Evolutionary conservation across 2,797 vertebrate species (phyloP).

Genomic region (Phalloptychus januarius): DNA sequence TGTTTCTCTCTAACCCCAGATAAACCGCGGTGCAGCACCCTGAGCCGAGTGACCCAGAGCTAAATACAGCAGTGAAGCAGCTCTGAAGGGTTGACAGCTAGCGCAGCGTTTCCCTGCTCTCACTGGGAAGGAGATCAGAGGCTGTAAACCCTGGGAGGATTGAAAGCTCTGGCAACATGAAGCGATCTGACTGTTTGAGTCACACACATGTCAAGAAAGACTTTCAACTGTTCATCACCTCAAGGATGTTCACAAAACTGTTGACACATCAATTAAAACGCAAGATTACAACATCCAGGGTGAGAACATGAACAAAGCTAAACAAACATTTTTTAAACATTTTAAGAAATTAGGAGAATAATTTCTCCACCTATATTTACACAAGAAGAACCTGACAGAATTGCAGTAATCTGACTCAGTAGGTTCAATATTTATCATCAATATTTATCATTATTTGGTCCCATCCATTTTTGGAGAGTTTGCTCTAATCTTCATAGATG

Average conservation of each 20-base stretch:
- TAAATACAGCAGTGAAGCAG: slow-evolving; percentile 13
- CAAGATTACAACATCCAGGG: too few relatives aligned
- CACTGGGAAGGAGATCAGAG: neutral
- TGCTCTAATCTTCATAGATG: too few relatives aligned
- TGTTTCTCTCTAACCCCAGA: slow-evolving; percentile 6
- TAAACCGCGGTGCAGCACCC: neutral
- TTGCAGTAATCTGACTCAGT: neutral
- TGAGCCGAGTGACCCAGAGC: slow-evolving; percentile 15
- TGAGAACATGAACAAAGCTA: neutral
- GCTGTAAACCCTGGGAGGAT: neutral
- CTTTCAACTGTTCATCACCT: too few relatives aligned
- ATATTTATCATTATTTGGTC: too few relatives aligned
- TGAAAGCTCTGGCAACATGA: neutral
- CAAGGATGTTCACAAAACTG: too few relatives aligned
- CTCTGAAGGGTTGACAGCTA: neutral
- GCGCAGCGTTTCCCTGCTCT: neutral
- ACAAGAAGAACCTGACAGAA: too few relatives aligned
- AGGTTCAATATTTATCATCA: too few relatives aligned
- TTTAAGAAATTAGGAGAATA: neutral
- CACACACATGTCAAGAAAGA: neutral
- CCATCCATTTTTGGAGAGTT: too few relatives aligned
- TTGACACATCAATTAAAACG: too few relatives aligned
- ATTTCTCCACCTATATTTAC: neutral
- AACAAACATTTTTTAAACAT: neutral
- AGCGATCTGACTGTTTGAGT: neutral